Evolutionary conservation across 2,113 vertebrate species (phyloP).

Genomic region (Pomatorhinus ruficollis): DNA sequence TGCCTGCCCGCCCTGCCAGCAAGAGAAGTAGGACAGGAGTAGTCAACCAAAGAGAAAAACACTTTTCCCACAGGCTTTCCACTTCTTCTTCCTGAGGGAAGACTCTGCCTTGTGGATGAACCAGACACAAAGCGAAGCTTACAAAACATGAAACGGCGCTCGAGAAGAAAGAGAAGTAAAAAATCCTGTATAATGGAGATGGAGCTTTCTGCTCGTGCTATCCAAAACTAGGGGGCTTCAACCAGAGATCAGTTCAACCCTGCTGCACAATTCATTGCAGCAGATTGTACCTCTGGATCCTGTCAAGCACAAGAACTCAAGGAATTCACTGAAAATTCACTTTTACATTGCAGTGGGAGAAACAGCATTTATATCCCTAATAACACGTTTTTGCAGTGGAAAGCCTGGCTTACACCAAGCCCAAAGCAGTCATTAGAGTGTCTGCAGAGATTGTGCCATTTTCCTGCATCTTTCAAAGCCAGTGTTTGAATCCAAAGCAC

Average conservation of each 20-base stretch:
- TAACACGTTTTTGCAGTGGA: neutral
- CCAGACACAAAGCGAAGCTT: neutral
- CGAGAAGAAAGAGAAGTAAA: neutral
- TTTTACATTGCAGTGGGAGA: neutral
- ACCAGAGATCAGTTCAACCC: neutral
- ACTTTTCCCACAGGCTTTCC: neutral
- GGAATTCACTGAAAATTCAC: neutral
- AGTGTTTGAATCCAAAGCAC: neutral
- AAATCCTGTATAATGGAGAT: neutral
- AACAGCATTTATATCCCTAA: neutral
- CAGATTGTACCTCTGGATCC: neutral
- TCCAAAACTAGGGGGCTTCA: neutral
- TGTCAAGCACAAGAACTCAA: neutral
- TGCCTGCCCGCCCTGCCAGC: fast-evolving
- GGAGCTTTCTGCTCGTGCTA: neutral
- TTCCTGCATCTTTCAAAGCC: neutral
- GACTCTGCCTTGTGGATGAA: neutral
- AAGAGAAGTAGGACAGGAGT: neutral
- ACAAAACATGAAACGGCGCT: neutral
- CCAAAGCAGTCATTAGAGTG: neutral
- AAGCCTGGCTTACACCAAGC: neutral
- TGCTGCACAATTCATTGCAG: neutral
- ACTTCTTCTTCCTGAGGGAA: neutral
- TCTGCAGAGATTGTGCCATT: neutral
- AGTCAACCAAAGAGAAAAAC: neutral